These are phyloP conservation scores for Anguilla obscura DNA, from an alignment of 2,797 vertebrate genomes.

Conservation along the genomic window DNA sequence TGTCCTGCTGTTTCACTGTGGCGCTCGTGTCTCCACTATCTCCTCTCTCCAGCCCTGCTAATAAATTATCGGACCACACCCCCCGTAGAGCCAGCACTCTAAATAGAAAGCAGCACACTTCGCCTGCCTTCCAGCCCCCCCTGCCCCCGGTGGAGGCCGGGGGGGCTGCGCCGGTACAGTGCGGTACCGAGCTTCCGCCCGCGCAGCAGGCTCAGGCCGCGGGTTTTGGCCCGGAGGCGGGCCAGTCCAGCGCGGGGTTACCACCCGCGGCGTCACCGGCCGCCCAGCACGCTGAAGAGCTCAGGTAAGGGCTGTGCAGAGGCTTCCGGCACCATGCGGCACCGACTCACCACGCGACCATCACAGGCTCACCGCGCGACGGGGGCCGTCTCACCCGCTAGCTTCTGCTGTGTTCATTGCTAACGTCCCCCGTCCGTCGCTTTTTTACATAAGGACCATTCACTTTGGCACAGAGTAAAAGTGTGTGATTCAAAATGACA, in stretches of 20 bases:
- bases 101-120: slow-evolving; percentile 96
- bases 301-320: slow-evolving; percentile 81
- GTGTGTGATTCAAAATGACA: background rate
- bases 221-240: slow-evolving; percentile 71
- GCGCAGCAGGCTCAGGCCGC: slow-evolving; percentile 62
- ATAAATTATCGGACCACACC: slow-evolving; percentile 91
- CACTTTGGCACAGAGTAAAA: background rate
- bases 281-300: slow-evolving; percentile 78
- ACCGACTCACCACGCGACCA: background rate
- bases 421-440: background rate
- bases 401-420: background rate
- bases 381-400: background rate
- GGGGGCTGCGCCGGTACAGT: slow-evolving; percentile 64
- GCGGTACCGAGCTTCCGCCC: slow-evolving; percentile 70
- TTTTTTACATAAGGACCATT: background rate
- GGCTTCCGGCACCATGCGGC: slow-evolving; percentile 12
- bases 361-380: background rate
- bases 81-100: slow-evolving; percentile 90
- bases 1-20: slow-evolving; percentile 47
- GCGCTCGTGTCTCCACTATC: slow-evolving; percentile 61
- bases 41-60: slow-evolving; percentile 84
- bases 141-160: slow-evolving; percentile 88
- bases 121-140: slow-evolving; percentile 95
- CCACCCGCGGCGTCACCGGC: slow-evolving; percentile 69
- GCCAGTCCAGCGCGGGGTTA: slow-evolving; percentile 70